A percentile compares a stretch with the other conserved stretches of the same genome.
Conservation (phyloP, 2,113 vertebrate species). For the Alligator sinensis region DNA sequence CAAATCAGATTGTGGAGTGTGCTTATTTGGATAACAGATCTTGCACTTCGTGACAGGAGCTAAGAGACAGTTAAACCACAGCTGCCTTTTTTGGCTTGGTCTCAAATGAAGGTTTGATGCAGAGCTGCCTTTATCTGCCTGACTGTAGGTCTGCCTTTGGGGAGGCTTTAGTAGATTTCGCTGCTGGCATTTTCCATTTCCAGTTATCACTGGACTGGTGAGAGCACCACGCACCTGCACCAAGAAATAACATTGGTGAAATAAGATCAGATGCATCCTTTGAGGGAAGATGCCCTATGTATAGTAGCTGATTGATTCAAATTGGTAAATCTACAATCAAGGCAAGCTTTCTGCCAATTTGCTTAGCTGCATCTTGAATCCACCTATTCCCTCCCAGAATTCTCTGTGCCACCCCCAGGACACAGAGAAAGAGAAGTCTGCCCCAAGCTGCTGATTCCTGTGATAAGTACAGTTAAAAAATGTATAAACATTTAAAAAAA, state of each 20-base stretch:
- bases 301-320: neutral
- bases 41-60: neutral
- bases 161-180: neutral
- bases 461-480: neutral
- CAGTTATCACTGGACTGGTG: neutral
- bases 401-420: neutral
- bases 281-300: neutral
- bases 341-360: neutral
- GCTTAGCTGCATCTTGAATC: neutral
- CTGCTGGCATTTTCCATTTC: neutral
- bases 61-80: neutral
- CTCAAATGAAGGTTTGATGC: too few relatives aligned
- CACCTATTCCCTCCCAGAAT: neutral
- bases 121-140: too few relatives aligned
- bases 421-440: neutral
- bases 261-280: neutral
- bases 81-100: neutral
- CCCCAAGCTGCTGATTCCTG: accelerated
- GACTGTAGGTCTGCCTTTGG: neutral
- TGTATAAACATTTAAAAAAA: neutral
- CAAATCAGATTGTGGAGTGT: neutral
- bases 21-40: too few relatives aligned
- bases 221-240: neutral
- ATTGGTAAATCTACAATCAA: neutral
- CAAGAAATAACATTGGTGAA: neutral